Percentiles rank a stretch among this genome's conserved stretches.
Conservation (phyloP, 2,113 vertebrate genomes). For the Indicator maculatus region DNA sequence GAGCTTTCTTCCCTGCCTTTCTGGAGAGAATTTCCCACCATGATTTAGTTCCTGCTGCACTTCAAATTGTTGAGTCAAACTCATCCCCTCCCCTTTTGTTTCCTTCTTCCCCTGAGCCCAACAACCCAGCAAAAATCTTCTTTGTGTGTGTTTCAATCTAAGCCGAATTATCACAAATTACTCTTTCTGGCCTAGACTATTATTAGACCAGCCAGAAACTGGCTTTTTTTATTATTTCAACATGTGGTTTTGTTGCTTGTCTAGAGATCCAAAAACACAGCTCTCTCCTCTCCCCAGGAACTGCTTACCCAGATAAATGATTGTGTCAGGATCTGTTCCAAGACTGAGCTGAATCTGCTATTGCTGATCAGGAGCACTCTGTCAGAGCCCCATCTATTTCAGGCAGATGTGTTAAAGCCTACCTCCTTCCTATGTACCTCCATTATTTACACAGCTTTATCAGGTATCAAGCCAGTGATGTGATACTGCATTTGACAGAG, state of each 20-base stretch:
- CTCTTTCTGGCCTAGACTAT: constrained; percentile 46
- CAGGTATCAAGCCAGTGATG: background rate
- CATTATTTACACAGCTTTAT: background rate
- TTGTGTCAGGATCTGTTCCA: background rate
- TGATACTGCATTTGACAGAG: background rate
- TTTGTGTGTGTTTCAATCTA: background rate
- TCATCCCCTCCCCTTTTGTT: background rate
- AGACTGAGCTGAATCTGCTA: background rate
- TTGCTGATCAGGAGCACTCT: background rate
- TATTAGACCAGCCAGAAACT: constrained; percentile 36
- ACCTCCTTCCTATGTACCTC: background rate
- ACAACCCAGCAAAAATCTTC: background rate
- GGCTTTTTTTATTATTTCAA: constrained; percentile 39
- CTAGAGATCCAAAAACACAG: background rate
- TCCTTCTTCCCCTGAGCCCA: background rate
- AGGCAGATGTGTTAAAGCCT: background rate
- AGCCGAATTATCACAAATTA: constrained; percentile 13
- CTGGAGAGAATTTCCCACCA: background rate
- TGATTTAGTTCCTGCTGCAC: background rate
- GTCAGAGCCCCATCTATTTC: background rate
- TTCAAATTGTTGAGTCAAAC: background rate
- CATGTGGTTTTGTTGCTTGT: constrained; percentile 47
- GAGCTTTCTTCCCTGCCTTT: background rate
- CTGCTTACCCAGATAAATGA: background rate
- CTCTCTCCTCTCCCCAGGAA: background rate